Base-by-base conservation (phyloP, 2,888 invertebrate species). In the Eretmocerus hayati region DNA sequence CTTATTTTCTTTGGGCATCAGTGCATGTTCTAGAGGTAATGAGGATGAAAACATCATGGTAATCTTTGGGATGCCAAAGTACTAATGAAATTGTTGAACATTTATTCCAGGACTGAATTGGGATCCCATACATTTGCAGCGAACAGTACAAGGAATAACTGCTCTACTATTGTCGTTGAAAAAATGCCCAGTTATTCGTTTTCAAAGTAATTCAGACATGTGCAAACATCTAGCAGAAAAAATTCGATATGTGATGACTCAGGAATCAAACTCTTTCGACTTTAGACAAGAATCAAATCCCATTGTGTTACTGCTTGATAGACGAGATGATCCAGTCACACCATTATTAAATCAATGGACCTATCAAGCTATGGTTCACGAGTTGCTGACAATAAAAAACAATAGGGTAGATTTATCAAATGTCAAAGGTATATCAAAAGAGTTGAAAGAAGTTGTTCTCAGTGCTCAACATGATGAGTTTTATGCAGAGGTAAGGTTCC, bases 301-400 rank as follows among this genome's bases (percentile, higher is more conserved):
- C 0, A 74, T 93, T 55, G 72, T 99, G 48, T 72, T 99, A 26
- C 86, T 99, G 54, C 67, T 99, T 31, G 99, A 99, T 71, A 78
- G 99, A 57, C 78, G 90, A 59, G 91, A 91, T 67, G 99, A 99
- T 74, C 90, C 95, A 0, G 87, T 97, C 6, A 96, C 99, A 0
- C 99, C 99, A 0, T 73, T 99, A 46, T 74, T 99, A 23, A 94
- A 90, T 72, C 81, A 94, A 79, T 99, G 99, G 99, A 99, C 97
- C 0, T 99, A 99, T 74, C 97, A 99, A 72, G 99, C 99, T 2
- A 99, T 99, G 99, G 94, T 99, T 9, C 99, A 99, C 72, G 97
- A 99, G 72, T 73, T 99, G 44, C 73, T 99, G 35, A 85, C 85
- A 0, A 94, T 99, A 56, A 84, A 84, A 63, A 54, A 54, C 40